Base-by-base conservation (phyloP, 2,797 vertebrate genomes). In the Pagetopsis macropterus region DNA sequence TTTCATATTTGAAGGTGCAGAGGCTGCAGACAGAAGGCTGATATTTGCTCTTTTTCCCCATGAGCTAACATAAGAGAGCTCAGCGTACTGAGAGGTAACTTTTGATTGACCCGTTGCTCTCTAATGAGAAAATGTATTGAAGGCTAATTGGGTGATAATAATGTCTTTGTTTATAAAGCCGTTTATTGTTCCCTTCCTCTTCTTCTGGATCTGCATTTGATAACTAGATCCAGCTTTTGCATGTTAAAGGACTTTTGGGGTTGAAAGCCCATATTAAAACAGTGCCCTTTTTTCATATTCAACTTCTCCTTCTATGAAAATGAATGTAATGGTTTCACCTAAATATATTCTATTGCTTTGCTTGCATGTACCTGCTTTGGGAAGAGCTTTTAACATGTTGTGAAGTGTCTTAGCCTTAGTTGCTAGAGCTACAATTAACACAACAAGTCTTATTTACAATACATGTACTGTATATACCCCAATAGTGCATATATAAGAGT, bases 1-100 rank as follows among this genome's bases (percentile, higher is more conserved):
- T 75, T 87, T 74, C 79, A 45, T 84, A 82, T 89, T 85, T 78
- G 75, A 90, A 77, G 64, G 61, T 72, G 70, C 69, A 43, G 80
- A 78, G 63, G 71, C 73, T 60, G 61, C 67, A 78, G 79, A 84
- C 54, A 44, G 59, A 33, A 6, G 50, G 57, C 58, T 87, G 77
- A 81, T 91, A 87, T 90, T 90, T 89, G 76, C 70, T 79, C 46
- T 64, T 21, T 76, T 68, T 65, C 66, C 68, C 31, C 17, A 62
- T 67, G 44, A 48, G 75, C 72, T 86, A 91, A 90, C 80, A 89
- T 15, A 37, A 65, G 49, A 84, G 75, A 79, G 78, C 65, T 75
- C 40, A 0, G 77, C 71, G 79, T 61, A 61, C 54, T 79, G 59
- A 78, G 57, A 60, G 70, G 55, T 63, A 67, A 33, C 66, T 85